Evolutionary conservation across 1,140 invertebrate genomes (phyloP).

Genomic region (Drosophila sproati): DNA sequence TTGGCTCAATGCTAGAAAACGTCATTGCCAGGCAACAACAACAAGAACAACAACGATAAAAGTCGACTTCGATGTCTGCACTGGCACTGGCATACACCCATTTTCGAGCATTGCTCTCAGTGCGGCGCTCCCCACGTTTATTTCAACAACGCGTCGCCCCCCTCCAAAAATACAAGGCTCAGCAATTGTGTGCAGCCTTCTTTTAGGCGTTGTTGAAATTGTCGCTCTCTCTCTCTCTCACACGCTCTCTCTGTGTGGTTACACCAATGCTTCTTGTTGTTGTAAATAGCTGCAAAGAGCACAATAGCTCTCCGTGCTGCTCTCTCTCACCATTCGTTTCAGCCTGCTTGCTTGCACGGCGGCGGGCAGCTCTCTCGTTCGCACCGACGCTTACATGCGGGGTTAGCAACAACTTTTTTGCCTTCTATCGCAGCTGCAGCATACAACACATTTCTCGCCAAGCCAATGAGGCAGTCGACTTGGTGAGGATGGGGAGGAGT

Average conservation of each 20-base stretch:
- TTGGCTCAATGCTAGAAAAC: conserved; percentile 24
- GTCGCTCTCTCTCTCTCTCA: conserved; percentile 27
- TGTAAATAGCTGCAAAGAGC: conserved; percentile 30
- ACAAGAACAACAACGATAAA: conserved; percentile 8
- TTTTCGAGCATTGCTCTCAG: conserved; percentile 57
- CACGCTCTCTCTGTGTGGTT: conserved; percentile 24
- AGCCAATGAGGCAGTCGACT: conserved; percentile 24
- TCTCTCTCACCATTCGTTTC: conserved; percentile 1
- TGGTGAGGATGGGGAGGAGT: background rate
- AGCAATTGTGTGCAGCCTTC: conserved; percentile 49
- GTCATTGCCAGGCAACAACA: conserved; percentile 50
- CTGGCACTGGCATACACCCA: conserved; percentile 61
- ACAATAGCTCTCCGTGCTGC: conserved; percentile 2
- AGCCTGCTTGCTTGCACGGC: conserved; percentile 14
- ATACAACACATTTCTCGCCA: conserved; percentile 59
- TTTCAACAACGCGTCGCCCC: conserved; percentile 35
- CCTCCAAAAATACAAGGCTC: background rate
- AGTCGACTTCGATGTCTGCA: conserved; percentile 2
- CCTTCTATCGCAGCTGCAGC: conserved; percentile 60
- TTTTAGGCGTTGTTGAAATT: conserved; percentile 67
- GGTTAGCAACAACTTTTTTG: conserved; percentile 84
- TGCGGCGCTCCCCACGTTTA: conserved; percentile 19
- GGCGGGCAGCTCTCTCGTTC: conserved; percentile 49
- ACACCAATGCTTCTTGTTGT: conserved; percentile 36
- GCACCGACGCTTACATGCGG: conserved; percentile 58